These are phyloP conservation scores for Eupithecia insigniata DNA, from an alignment of 2,888 invertebrate genomes.

Conservation along the genomic window DNA sequence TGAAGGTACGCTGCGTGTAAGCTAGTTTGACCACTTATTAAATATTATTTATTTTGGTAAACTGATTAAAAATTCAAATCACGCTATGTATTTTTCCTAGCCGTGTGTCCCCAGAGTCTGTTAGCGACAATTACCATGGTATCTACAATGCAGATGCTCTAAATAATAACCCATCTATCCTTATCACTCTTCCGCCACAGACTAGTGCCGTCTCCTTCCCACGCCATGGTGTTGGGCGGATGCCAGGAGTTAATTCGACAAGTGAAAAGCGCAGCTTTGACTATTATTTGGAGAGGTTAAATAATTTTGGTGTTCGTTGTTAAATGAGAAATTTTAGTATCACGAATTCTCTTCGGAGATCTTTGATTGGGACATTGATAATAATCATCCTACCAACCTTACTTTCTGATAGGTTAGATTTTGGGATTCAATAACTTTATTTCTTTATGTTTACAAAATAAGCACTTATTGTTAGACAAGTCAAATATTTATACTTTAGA, in stretches of 20 bases:
- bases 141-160: slow-evolving; percentile 56
- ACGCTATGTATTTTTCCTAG: not conserved
- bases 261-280: slow-evolving; percentile 9
- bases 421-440: too few species aligned
- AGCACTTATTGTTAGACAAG: too few species aligned
- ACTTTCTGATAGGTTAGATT: not conserved
- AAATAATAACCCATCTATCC: slow-evolving; percentile 51
- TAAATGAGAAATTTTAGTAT: not conserved
- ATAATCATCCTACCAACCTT: too few species aligned
- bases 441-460: too few species aligned
- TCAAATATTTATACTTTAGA: too few species aligned
- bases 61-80: not conserved
- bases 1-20: too few species aligned
- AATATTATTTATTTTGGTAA: not conserved
- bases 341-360: not conserved
- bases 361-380: not conserved
- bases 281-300: not conserved
- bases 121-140: slow-evolving; percentile 53
- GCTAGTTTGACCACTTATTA: too few species aligned
- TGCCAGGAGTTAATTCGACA: slow-evolving; percentile 37
- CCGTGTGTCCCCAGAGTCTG: slow-evolving; percentile 27
- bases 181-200: slow-evolving; percentile 23
- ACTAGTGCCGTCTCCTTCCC: slow-evolving; percentile 25
- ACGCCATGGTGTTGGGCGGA: slow-evolving; percentile 30
- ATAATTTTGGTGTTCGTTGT: not conserved